phyloP scores from a whole-genome alignment of 2,888 invertebrate species.

The Amphipyra berbera region DNA sequence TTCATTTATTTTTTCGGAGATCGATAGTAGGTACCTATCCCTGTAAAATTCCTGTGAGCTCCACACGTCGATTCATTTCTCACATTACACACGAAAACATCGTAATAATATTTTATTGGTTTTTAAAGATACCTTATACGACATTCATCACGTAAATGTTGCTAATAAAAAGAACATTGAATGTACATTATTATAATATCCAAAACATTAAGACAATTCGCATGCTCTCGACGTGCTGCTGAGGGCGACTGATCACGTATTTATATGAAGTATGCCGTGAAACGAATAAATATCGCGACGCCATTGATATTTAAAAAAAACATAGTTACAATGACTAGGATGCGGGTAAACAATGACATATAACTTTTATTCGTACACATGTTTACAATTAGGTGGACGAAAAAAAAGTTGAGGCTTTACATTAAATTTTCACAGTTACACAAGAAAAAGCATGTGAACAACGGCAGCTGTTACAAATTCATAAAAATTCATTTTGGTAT shows the following conservation, averaged over 20 bases:
- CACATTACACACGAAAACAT: conserved; percentile 37
- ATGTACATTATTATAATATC: conserved; percentile 59
- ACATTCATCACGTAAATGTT: conserved; percentile 60
- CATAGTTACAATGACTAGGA: conserved; percentile 47
- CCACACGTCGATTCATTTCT: conserved; percentile 30
- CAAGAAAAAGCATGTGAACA: conserved; percentile 28
- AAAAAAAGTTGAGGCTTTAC: conserved; percentile 1
- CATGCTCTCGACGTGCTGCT: conserved; percentile 59
- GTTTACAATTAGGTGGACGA: conserved; percentile 12
- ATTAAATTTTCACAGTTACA: conserved; percentile 8
- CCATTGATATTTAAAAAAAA: conserved; percentile 38
- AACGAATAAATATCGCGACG: conserved; percentile 57
- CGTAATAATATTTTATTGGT: conserved; percentile 33
- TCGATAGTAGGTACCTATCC: conserved; percentile 28
- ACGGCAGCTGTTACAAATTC: conserved; percentile 51
- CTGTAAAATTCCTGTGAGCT: conserved; percentile 30
- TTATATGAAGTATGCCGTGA: conserved; percentile 68
- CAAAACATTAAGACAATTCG: conserved; percentile 66
- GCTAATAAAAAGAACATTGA: conserved; percentile 58
- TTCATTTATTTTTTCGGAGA: conserved; percentile 44
- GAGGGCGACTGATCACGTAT: conserved; percentile 64
- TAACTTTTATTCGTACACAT: not conserved
- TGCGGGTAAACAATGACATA: conserved; percentile 14
- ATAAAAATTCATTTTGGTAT: conserved; percentile 46
- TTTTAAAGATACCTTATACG: conserved; percentile 36